Conservation (phyloP, 2,888 invertebrate genomes). For the Incurvaria masculella region DNA sequence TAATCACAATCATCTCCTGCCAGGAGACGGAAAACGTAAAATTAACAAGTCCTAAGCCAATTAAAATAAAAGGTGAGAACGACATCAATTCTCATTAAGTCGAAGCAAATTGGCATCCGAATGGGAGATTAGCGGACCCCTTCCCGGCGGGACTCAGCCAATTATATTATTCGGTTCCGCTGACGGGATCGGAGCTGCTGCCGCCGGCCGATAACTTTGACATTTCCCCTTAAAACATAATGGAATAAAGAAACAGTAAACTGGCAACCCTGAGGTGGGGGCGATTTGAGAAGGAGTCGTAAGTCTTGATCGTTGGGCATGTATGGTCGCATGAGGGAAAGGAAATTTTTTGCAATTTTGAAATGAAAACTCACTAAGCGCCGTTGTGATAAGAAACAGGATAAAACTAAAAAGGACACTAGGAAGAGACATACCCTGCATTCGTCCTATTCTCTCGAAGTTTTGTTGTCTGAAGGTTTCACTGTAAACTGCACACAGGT, state of each 20-base stretch:
- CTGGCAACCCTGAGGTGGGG: slow-evolving; percentile 39
- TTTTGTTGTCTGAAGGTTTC: no score
- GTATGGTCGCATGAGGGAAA: no score
- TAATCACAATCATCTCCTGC: no score
- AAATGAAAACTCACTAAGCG: no score
- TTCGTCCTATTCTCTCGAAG: no score
- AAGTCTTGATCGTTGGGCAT: slow-evolving; percentile 23
- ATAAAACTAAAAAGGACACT: no score
- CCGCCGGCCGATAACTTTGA: slow-evolving; percentile 45
- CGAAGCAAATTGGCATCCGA: background rate
- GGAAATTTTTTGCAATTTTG: no score
- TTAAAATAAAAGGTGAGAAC: background rate
- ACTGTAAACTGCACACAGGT: no score
- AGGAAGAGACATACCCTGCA: no score
- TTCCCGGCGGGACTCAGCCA: background rate
- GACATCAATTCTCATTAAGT: background rate
- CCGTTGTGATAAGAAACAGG: no score
- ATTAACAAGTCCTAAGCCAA: background rate
- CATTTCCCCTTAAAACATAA: slow-evolving; percentile 53
- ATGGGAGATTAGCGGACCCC: background rate
- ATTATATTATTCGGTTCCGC: background rate
- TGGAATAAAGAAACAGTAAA: slow-evolving; percentile 56
- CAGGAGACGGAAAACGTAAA: background rate
- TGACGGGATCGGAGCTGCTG: slow-evolving; percentile 18
- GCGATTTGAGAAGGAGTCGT: slow-evolving; percentile 21